Base-by-base conservation (phyloP, 1,140 invertebrate genomes). In the Proctacanthus coquilletti region DNA sequence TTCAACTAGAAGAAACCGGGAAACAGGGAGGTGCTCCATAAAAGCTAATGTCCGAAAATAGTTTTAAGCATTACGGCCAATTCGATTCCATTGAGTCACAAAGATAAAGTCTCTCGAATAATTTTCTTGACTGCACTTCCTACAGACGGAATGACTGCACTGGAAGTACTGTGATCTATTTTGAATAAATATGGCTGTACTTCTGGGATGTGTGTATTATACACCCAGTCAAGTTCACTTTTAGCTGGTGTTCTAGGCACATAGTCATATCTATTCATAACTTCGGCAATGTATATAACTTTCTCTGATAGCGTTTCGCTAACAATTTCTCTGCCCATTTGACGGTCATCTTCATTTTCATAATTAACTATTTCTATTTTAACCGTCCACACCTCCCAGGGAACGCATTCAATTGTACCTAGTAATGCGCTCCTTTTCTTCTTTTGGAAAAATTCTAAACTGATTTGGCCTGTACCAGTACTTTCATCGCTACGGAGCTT, bases 311-410 rank as follows among this genome's bases (percentile, higher is more conserved):
- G 62, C 43, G 89, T 63, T 50, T 97, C 89, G 10, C 88, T 87
- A 21, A 96, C 77, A 58, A 81, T 85, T 58, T 94, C 88, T 36
- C 87, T 70, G 45, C 77, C 84, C 41, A 80, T 70, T 60, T 88
- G 84, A 42, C 88, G 67, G 49, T 94, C 88, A 56, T 87, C 80
- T 56, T 94, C 89, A 52, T 76, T 88, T 39, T 77, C 73, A 19
- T 91, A 64, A 45, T 82, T 79, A 11, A 91, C 79, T 8, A 94
- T 66, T 55, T 94, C 86, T 20, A 95, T 66, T 42, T 84, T 77
- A 1, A 97, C 72, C 15, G 87, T 94, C 93, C 92, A 97, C 10
- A 96, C 85, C 58, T 97, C 93, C 93, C 93, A 97, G 0, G 92
- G 87, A 50, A 91, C 86, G 51, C 80, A 84, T 52, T 95, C 89